Percentiles rank a stretch among this genome's conserved stretches.
These are phyloP conservation scores for Aythya baeri DNA, from an alignment of 2,113 vertebrate genomes.

Conservation along the genomic window DNA sequence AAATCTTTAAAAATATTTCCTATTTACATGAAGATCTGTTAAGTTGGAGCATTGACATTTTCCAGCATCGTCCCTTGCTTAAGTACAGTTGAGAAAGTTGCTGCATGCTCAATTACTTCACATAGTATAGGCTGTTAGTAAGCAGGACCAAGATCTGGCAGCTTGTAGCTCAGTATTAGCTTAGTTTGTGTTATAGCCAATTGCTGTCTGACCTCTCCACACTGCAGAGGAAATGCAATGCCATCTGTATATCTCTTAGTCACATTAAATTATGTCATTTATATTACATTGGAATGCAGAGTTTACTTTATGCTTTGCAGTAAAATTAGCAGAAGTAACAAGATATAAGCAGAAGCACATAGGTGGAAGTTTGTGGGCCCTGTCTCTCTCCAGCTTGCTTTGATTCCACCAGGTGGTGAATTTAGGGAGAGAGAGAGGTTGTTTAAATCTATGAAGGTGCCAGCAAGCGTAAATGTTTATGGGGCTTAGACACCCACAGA, in stretches of 20 bases:
- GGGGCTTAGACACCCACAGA: background rate
- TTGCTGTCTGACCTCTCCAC: constrained; percentile 74
- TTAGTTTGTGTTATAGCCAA: constrained; percentile 66
- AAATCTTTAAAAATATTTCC: background rate
- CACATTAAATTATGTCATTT: constrained; percentile 77
- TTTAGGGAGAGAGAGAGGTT: background rate
- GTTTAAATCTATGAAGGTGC: constrained; percentile 22
- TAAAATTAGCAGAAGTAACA: constrained; percentile 56
- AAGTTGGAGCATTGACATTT: constrained; percentile 3
- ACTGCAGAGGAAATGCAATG: constrained; percentile 55
- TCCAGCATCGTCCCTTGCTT: background rate
- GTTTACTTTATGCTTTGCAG: constrained; percentile 62
- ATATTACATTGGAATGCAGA: constrained; percentile 36
- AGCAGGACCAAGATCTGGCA: constrained; percentile 59
- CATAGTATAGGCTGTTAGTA: constrained; percentile 20
- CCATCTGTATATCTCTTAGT: constrained; percentile 78
- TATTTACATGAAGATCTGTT: background rate
- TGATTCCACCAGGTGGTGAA: constrained; percentile 51
- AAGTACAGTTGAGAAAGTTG: constrained; percentile 1
- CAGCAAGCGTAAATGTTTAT: constrained; percentile 41
- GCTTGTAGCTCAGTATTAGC: constrained; percentile 69
- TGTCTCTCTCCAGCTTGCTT: background rate
- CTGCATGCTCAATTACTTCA: constrained; percentile 39
- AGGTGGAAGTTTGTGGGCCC: constrained; percentile 40
- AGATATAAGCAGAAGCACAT: background rate